Evolutionary conservation across 1,140 invertebrate species (phyloP).

Genomic region (Vanessa tameamea): DNA sequence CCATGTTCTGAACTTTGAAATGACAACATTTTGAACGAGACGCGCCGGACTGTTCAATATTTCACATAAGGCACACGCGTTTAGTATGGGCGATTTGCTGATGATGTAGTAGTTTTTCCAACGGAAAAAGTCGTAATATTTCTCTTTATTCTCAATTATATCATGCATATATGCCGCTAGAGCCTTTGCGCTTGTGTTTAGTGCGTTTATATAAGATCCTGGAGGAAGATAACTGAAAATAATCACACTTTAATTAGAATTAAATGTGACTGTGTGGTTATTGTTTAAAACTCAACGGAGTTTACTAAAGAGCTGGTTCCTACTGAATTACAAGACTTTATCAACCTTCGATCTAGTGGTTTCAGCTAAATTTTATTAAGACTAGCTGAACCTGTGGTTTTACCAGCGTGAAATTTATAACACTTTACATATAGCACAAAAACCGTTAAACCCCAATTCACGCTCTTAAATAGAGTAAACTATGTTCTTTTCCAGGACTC

Average conservation of each 20-base stretch:
- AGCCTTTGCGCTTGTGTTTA: constrained; percentile 24
- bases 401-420: too few species aligned
- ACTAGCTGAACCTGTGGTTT: too few species aligned
- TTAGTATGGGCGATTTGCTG: constrained; percentile 32
- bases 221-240: constrained; percentile 53
- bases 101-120: constrained; percentile 63
- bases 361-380: too few species aligned
- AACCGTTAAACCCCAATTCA: too few species aligned
- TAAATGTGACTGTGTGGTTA: background rate
- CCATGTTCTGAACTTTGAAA: constrained; percentile 51
- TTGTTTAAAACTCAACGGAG: background rate
- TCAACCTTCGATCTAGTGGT: too few species aligned
- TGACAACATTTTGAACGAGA: constrained; percentile 33
- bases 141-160: constrained; percentile 45
- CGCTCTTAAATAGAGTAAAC: too few species aligned
- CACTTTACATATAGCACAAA: too few species aligned
- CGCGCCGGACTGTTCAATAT: constrained; percentile 47
- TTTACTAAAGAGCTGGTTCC: too few species aligned
- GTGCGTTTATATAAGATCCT: constrained; percentile 53
- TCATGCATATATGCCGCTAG: constrained; percentile 49
- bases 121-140: constrained; percentile 57
- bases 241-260: background rate
- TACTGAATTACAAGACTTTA: too few species aligned
- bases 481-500: too few species aligned
- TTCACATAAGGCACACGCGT: constrained; percentile 53